These are phyloP conservation scores for Himalopsyche anomala DNA, from an alignment of 2,888 invertebrate species.

Conservation along the genomic window DNA sequence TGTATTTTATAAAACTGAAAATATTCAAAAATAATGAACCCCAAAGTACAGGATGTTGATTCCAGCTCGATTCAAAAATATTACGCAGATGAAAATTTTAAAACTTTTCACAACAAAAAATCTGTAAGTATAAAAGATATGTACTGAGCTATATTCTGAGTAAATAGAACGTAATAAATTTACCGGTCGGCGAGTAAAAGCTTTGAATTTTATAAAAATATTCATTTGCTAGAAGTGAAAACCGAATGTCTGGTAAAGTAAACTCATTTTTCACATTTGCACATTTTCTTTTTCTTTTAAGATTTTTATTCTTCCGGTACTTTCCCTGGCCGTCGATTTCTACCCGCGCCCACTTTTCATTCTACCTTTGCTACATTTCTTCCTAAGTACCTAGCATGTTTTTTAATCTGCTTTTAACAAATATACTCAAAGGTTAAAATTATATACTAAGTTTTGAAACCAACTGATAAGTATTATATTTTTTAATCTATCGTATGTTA, in stretches of 20 bases:
- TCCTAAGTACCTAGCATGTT: not conserved
- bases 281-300: constrained; percentile 28
- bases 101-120: no score
- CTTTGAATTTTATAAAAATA: constrained; percentile 24
- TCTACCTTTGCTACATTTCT: not conserved
- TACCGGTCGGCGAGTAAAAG: constrained; percentile 3
- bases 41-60: no score
- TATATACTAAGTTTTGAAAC: not conserved
- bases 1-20: no score
- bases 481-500: no score
- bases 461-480: not conserved
- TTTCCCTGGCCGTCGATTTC: constrained; percentile 9
- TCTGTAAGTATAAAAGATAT: no score
- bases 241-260: constrained; percentile 13
- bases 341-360: no score
- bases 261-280: constrained; percentile 31
- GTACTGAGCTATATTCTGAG: no score
- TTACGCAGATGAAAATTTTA: no score
- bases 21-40: no score
- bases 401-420: constrained; percentile 11
- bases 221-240: not conserved
- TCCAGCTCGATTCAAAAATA: no score
- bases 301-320: constrained; percentile 18
- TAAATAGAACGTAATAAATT: not conserved
- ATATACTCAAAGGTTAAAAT: not conserved